Evolutionary conservation across 1,140 invertebrate species (phyloP), one percentile per base, ranked within the genome.

Genomic region (Eubasilissa regina): DNA sequence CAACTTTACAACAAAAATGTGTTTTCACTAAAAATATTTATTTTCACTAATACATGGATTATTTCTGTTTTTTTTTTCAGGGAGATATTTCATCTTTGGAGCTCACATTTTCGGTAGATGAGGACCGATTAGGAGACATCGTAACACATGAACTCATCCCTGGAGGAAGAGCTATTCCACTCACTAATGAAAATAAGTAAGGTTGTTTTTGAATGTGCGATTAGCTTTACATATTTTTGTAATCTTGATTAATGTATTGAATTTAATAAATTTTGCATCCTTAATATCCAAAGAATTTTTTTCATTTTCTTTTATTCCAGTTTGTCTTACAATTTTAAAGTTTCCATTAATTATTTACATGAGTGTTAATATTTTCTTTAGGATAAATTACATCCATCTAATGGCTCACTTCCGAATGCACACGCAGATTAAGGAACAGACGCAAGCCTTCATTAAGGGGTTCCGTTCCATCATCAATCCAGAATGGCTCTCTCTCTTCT

Each of bases 401-500:
- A 99, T 99, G 97, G 98, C 99, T 3, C 97, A 98, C 87, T 99
- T 99, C 87, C 94, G 97, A 80, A 98, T 99, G 95, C 96, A 99
- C 85, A 94, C 94, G 7, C 98, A 99, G 91, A 99, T 98, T 78
- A 95, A 96, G 84, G 96, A 99, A 73, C 99, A 99, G 89, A 98
- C 97, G 0, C 92, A 95, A 55, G 96, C 98, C 8, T 99, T 99
- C 85, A 97, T 98, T 45, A 94, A 94, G 84, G 99, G 99, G 3
- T 99, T 99, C 86, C 92, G 97, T 80, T 96, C 96, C 8, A 96
- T 99, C 72, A 95, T 99, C 51, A 97, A 97, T 87, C 93, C 94
- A 0, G 97, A 99, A 80, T 99, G 98, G 98, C 88, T 99, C 10
- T 92, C 94, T 0, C 90, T 99, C 77, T 99, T 99, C 86, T 99